A percentile compares a stretch with the other conserved stretches of the same genome.
Conservation (phyloP, 2,888 invertebrate species). For the Rugalucina vietnamica region DNA sequence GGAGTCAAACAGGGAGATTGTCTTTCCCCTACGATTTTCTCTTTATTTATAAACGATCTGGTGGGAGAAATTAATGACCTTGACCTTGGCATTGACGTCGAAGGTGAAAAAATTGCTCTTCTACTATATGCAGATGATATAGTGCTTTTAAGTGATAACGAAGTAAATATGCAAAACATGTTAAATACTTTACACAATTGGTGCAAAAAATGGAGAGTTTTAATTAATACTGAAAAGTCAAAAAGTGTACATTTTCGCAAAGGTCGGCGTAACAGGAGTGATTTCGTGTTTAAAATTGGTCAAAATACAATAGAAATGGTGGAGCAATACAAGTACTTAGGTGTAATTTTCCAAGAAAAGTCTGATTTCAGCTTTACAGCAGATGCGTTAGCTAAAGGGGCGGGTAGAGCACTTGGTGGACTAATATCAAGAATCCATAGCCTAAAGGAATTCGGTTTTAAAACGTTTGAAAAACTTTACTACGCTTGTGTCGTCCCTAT, state of each 20-base stretch:
- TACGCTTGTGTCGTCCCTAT: background rate
- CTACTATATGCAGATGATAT: constrained; percentile 14
- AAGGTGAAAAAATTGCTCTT: background rate
- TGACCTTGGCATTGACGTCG: background rate
- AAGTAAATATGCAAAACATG: background rate
- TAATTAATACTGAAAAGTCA: background rate
- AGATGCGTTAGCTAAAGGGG: background rate
- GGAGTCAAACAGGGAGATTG: constrained; percentile 23
- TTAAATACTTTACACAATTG: background rate
- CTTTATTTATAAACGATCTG: constrained; percentile 12
- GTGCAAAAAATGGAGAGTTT: background rate
- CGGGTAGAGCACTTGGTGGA: constrained; percentile 6
- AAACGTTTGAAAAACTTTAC: background rate
- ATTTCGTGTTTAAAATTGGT: background rate
- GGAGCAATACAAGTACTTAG: background rate
- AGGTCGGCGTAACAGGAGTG: background rate
- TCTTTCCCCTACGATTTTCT: constrained; percentile 17
- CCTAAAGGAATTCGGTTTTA: background rate
- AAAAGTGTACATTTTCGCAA: background rate
- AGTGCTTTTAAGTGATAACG: background rate
- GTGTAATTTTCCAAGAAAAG: background rate
- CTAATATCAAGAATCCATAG: constrained; percentile 19
- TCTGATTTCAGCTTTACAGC: background rate
- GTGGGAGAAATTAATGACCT: background rate
- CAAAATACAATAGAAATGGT: background rate